Conservation (phyloP, 2,797 vertebrate genomes). For the Tauraco hartlaubi region DNA sequence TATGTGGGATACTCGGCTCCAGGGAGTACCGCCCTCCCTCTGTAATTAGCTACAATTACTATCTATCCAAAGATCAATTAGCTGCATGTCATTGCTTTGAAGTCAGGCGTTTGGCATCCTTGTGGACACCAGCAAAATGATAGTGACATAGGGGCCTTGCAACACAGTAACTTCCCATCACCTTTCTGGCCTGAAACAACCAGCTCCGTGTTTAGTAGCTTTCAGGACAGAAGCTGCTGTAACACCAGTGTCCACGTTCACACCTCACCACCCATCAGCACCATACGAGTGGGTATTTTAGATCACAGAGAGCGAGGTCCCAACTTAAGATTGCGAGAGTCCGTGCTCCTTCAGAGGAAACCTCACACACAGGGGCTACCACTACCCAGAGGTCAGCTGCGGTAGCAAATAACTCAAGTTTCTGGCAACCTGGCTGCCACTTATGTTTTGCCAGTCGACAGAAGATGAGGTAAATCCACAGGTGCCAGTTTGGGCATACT, state of each 20-base stretch:
- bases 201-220: neutral
- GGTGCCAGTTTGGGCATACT: rapidly evolving
- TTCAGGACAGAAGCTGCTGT: neutral
- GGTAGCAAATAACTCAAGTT: neutral
- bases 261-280: neutral
- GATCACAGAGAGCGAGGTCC: neutral
- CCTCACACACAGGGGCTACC: neutral
- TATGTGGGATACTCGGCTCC: rapidly evolving
- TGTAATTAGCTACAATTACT: neutral
- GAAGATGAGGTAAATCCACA: neutral
- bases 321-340: neutral
- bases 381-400: neutral
- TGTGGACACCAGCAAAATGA: neutral
- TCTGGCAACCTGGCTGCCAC: neutral
- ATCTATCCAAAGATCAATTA: neutral
- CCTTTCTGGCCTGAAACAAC: neutral
- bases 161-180: neutral
- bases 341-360: neutral
- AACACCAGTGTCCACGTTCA: neutral
- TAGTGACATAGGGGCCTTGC: neutral
- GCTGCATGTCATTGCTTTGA: neutral
- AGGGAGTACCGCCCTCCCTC: neutral
- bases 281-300: neutral
- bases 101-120: neutral
- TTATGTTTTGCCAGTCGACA: rapidly evolving